Base-by-base conservation (phyloP, 2,113 vertebrate genomes). In the Synchiropus splendidus region DNA sequence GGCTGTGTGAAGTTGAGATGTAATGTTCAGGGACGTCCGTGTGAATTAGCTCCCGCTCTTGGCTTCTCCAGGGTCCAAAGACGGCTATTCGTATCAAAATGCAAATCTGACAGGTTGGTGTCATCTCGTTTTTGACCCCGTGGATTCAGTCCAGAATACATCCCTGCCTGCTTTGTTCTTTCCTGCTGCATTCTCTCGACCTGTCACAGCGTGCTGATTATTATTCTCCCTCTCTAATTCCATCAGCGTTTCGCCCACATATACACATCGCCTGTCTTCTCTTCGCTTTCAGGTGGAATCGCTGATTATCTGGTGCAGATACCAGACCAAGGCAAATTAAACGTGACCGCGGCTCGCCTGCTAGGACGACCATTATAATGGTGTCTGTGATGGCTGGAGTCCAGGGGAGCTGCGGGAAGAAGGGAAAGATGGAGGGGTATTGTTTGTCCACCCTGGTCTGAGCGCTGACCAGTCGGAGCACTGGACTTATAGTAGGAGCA, bases 241-340 rank as follows among this genome's bases (percentile, higher is more conserved):
- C 16, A 43, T 41, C 32, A 41, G n/a, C n/a, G n/a, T n/a, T n/a
- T n/a, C n/a, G 17, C 30, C 27, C 12, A 30, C 41, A 15, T 16
- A 14, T 12, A 36, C 47, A 54, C 64, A 42, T 66, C 55, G 53
- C 38, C 21, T 4, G 8, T 27, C 32, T 54, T 13, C 37, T 56
- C 61, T 43, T 61, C 56, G 58, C 48, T 63, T 61, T 65, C 62
- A 67, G 72, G 65, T 75, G 66, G 76, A 64, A 72, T 67, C 61
- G 61, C 60, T 56, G 67, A 84, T 77, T 76, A 82, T 81, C 76
- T 80, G 43, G 68, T 75, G 58, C 64, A 71, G 70, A 77, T 78
- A 72, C 80, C 73, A 67, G 61, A 49, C 54, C 68, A 58, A 10
- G 46, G 51, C 62, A 80, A 81, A 85, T 86, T 74, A 81, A 81